Conservation (phyloP, 2,797 vertebrate species). For the Hyperoplus immaculatus region DNA sequence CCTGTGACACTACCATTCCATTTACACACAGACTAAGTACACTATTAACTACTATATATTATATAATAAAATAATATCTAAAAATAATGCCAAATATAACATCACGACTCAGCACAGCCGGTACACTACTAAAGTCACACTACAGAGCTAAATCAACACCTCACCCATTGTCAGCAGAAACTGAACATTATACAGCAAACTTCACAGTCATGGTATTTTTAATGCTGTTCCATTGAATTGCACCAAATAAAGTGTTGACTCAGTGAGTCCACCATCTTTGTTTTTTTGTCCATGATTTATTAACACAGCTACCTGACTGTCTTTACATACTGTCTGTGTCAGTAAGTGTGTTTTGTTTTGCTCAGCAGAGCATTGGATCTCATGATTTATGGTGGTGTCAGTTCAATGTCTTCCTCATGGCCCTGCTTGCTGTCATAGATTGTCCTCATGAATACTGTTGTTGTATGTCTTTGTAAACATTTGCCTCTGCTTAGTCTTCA, state of each 20-base stretch:
- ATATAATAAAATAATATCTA: neutral
- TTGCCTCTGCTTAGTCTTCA: neutral
- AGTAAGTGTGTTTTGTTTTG: slow-evolving; percentile 45
- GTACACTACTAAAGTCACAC: neutral
- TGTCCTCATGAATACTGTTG: slow-evolving; percentile 6
- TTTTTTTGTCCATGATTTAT: slow-evolving; percentile 42
- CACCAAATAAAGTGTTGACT: slow-evolving; percentile 37
- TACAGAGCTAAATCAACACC: slow-evolving; percentile 13
- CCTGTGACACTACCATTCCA: neutral
- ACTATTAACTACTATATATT: neutral
- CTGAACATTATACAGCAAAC: slow-evolving; percentile 16
- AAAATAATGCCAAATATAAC: neutral
- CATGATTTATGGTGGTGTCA: slow-evolving; percentile 49
- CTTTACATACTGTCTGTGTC: slow-evolving; percentile 21
- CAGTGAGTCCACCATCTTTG: slow-evolving; percentile 10
- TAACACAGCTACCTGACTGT: slow-evolving; percentile 21
- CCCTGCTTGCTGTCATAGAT: slow-evolving; percentile 6
- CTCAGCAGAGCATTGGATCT: slow-evolving; percentile 46
- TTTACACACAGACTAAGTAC: neutral
- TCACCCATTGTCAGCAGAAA: slow-evolving; percentile 33
- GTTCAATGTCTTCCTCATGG: slow-evolving; percentile 8
- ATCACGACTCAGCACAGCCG: neutral
- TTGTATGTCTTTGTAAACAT: neutral
- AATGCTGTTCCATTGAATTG: slow-evolving; percentile 36
- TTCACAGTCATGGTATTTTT: slow-evolving; percentile 25